Evolutionary conservation across 2,888 invertebrate species (phyloP), one percentile per base, ranked within the genome.

Genomic region (Erpobdella octoculata): DNA sequence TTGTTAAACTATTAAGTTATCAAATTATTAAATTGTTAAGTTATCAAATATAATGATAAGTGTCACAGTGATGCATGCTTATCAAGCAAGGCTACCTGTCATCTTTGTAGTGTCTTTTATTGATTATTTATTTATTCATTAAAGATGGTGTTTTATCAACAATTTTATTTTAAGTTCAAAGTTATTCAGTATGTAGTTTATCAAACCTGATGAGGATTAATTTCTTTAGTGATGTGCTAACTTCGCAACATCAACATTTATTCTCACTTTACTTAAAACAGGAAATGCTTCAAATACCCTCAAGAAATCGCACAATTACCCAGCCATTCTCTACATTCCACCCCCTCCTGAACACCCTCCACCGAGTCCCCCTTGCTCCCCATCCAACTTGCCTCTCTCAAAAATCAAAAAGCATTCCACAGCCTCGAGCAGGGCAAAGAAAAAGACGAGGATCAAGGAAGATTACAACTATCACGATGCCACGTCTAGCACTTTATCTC

Each of bases 311-410:
- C 62, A 62, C 62, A 31, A 62, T n/a, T 62, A 62, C 18, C 62
- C 62, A 5, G 62, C 72, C 74, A 80, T 80, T 70, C 76, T 78
- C 21, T 75, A 83, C 73, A 78, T 83, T 8, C 83, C 83, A 31
- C 84, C 83, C n/a, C 84, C 84, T 2, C 84, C 84, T 0, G 83
- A 83, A 66, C 81, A 83, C 74, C 83, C 83, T 9, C 84, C 83
- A 8, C 81, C 81, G 3, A 81, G 75, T 68, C 79, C 79, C 9
- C 33, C 66, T 9, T 35, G 28, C 48, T 18, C 53, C 21, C 35
- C 31, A 25, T 36, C 59, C 6, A 35, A 58, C 15, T 66, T 21
- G 15, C 28, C 58, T 2, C 21, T n/a, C n/a, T 21, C 15, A 35
- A 62, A 59, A 35, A 46, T 53, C 48, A 64, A 15, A 15, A 61